These are phyloP conservation scores for Pantherophis guttatus DNA, from an alignment of 2,113 vertebrate species.

Conservation along the genomic window DNA sequence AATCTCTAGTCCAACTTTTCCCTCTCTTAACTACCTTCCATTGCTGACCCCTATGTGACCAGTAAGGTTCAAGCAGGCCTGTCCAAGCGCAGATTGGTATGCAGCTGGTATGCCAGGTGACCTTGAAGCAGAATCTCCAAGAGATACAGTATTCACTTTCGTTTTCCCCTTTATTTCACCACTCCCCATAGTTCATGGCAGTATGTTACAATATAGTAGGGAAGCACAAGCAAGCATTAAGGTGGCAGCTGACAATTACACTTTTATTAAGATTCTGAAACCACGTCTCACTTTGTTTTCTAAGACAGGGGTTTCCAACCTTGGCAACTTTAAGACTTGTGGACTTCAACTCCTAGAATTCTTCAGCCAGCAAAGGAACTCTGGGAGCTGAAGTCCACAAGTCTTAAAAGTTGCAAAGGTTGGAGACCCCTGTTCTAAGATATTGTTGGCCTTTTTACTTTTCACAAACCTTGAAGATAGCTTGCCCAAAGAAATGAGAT, in stretches of 20 bases:
- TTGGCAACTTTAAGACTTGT: no score
- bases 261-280: background rate
- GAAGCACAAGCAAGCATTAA: background rate
- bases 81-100: background rate
- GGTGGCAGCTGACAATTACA: background rate
- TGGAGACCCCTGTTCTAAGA: background rate
- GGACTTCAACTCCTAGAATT: no score
- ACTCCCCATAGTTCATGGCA: background rate
- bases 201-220: background rate
- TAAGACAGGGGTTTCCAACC: background rate
- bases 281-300: background rate
- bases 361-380: no score
- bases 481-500: background rate
- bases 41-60: background rate
- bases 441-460: background rate
- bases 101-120: background rate
- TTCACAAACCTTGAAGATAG: background rate
- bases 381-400: no score
- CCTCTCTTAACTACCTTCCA: background rate
- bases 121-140: background rate
- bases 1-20: background rate
- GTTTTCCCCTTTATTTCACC: background rate
- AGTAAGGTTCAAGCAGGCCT: background rate
- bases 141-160: background rate
- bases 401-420: no score